A percentile compares a stretch with the other conserved stretches of the same genome.
Evolutionary conservation across 2,113 vertebrate species (phyloP).

Genomic region (Rousettus leschenaultii): DNA sequence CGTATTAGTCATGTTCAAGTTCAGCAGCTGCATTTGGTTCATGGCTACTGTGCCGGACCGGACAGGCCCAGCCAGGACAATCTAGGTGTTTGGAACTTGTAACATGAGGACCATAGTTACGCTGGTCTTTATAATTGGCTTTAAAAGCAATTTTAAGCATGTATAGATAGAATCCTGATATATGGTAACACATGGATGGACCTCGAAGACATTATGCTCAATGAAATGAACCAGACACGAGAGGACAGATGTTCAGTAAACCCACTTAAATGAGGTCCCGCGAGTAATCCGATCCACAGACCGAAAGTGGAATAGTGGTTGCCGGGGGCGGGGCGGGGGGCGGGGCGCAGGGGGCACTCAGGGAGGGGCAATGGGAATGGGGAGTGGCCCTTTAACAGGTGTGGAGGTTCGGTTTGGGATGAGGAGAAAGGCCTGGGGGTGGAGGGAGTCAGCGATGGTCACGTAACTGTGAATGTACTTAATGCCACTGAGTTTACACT

Average conservation of each 20-base stretch:
- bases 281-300: not conserved
- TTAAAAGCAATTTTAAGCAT: not conserved
- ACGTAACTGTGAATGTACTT: not conserved
- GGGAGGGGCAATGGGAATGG: not conserved
- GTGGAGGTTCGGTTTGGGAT: not conserved
- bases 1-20: not conserved
- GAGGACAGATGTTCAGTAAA: not conserved
- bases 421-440: not conserved
- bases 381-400: not conserved
- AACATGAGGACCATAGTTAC: not conserved
- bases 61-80: not conserved
- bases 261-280: not conserved
- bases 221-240: not conserved
- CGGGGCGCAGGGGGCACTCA: no score
- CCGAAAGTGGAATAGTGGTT: not conserved
- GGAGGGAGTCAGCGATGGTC: no score
- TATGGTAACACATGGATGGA: not conserved
- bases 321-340: not conserved
- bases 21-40: not conserved
- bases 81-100: not conserved
- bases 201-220: not conserved
- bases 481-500: not conserved
- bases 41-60: not conserved
- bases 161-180: not conserved
- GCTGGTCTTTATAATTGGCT: not conserved